Evolutionary conservation across 2,888 invertebrate genomes (phyloP).

Genomic region (Hydrotaea cyrtoneurina): DNA sequence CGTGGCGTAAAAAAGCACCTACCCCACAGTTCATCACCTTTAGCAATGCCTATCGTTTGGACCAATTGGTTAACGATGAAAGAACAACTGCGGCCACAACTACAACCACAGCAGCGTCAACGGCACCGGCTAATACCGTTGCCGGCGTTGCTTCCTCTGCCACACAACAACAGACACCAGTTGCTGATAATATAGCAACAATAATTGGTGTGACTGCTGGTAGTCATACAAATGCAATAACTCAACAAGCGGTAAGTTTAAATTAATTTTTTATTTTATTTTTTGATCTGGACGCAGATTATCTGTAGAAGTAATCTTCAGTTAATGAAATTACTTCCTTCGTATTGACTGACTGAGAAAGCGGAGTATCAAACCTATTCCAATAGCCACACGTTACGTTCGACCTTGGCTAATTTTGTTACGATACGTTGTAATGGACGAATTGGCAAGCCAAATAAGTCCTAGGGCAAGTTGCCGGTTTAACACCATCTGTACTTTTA

Average conservation of each 20-base stretch:
- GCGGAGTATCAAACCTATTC: too few species aligned
- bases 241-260: conserved; percentile 68
- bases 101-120: conserved; percentile 65
- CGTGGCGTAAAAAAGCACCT: conserved; percentile 91
- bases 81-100: conserved; percentile 71
- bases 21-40: conserved; percentile 88
- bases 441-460: too few species aligned
- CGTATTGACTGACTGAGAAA: too few species aligned
- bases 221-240: conserved; percentile 48
- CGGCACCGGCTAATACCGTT: conserved; percentile 71
- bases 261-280: background rate
- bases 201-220: conserved; percentile 68
- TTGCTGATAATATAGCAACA: conserved; percentile 70
- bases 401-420: too few species aligned
- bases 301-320: too few species aligned
- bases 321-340: too few species aligned
- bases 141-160: conserved; percentile 61
- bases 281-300: too few species aligned
- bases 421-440: too few species aligned
- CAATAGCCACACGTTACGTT: too few species aligned
- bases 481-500: too few species aligned
- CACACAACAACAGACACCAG: conserved; percentile 66
- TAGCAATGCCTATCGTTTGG: conserved; percentile 87
- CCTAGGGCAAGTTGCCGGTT: too few species aligned
- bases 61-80: conserved; percentile 82